A percentile compares a stretch with the other conserved stretches of the same genome.
Evolutionary conservation across 2,888 invertebrate species (phyloP).

Genomic region (Drosophila kambysellisi): DNA sequence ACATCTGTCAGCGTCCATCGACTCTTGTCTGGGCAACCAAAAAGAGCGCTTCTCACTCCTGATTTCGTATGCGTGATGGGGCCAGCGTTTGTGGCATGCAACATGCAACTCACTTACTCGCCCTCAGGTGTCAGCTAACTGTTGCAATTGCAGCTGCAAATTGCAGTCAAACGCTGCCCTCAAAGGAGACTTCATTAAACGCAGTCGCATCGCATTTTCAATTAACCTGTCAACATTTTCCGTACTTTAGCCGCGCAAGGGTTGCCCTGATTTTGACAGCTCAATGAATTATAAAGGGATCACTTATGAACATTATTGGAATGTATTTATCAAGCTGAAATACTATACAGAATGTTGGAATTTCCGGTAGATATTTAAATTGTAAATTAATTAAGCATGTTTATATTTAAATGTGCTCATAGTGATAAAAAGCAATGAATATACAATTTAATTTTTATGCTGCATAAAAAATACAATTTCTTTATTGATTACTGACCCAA

Average conservation of each 20-base stretch:
- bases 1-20: constrained; percentile 28
- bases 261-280: constrained; percentile 26
- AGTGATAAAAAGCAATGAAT: not conserved
- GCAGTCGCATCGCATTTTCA: constrained; percentile 27
- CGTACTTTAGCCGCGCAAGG: not conserved
- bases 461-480: not conserved
- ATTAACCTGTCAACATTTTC: constrained; percentile 46
- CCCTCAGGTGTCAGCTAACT: constrained; percentile 26
- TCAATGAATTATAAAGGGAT: constrained; percentile 10
- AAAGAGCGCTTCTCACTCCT: constrained; percentile 14
- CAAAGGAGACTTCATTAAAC: constrained; percentile 49
- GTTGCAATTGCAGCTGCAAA: constrained; percentile 17
- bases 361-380: not conserved
- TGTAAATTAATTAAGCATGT: not conserved
- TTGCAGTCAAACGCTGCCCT: constrained; percentile 23
- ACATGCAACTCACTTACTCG: not conserved
- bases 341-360: not conserved
- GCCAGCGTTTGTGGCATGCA: not conserved
- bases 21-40: constrained; percentile 8
- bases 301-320: not conserved
- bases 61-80: constrained; percentile 7
- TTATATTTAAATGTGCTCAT: not conserved
- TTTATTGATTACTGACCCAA: not conserved
- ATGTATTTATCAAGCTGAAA: not conserved
- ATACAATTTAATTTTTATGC: not conserved